Evolutionary conservation across 37 sponge, comb jelly and placozoan genomes (phyloP).

Genomic region (Hexactinellida sp.): DNA sequence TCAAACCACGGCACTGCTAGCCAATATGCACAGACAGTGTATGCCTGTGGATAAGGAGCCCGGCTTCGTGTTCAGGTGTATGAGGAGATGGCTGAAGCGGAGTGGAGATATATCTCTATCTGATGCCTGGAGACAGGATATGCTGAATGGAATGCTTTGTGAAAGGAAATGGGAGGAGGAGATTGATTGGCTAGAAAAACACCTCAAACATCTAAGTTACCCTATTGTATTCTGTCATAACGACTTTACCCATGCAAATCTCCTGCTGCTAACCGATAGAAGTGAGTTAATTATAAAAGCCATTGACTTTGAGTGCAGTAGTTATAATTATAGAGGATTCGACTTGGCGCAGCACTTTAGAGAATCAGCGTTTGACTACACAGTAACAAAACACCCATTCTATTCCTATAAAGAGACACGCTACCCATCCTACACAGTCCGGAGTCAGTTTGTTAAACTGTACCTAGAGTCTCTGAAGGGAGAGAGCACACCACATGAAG

Average conservation of each 20-base stretch:
- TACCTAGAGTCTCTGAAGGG: background rate
- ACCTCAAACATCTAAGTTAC: background rate
- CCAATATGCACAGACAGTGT: background rate
- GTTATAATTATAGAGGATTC: background rate
- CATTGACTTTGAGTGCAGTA: background rate
- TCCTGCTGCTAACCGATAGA: background rate
- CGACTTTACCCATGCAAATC: background rate
- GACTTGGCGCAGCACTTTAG: background rate
- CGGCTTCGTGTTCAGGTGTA: background rate
- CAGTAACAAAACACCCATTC: background rate
- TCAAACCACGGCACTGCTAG: background rate
- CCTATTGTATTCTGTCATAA: conserved; percentile 15
- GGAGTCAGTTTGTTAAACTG: background rate
- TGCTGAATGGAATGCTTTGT: background rate
- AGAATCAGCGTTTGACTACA: conserved; percentile 12
- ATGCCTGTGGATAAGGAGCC: background rate
- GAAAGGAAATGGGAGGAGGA: conserved; percentile 3
- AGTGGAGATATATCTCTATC: background rate
- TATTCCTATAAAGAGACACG: background rate
- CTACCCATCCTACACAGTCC: background rate
- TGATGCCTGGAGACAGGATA: background rate
- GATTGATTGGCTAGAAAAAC: background rate
- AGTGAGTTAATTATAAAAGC: background rate
- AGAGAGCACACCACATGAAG: background rate
- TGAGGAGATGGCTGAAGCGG: background rate